Conservation (phyloP, 2,888 invertebrate species). For the Trissolcus brochymenae region DNA sequence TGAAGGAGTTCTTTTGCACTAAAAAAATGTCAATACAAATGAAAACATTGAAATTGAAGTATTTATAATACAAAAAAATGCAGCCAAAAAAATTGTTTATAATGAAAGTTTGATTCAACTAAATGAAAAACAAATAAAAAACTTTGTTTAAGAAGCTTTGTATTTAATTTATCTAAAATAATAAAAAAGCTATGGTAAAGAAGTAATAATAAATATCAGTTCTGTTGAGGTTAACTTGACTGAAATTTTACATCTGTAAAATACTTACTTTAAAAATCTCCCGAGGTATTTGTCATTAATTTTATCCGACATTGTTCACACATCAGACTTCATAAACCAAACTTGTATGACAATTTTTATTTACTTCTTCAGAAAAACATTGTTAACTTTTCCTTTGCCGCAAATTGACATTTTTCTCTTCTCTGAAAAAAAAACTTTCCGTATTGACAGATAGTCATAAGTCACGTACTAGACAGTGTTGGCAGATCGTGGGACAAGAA, state of each 20-base stretch:
- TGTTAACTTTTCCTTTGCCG: constrained; percentile 10
- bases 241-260: neutral
- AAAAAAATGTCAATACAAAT: constrained; percentile 21
- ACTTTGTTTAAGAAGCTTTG: no score
- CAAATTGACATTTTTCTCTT: constrained; percentile 19
- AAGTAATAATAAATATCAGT: neutral
- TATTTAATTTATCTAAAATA: no score
- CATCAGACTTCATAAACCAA: neutral
- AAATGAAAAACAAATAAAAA: no score
- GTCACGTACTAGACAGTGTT: no score
- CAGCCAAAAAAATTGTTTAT: neutral
- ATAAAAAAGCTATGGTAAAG: no score
- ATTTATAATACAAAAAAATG: neutral
- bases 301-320: constrained; percentile 21
- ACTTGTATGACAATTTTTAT: constrained; percentile 8
- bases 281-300: constrained; percentile 30
- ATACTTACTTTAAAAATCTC: constrained; percentile 37
- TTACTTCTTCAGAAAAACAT: constrained; percentile 6
- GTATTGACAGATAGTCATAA: no score
- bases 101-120: no score
- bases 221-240: constrained; percentile 22
- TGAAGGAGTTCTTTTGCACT: constrained; percentile 69
- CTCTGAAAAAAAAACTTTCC: no score
- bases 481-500: no score
- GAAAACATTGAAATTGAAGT: neutral